Base-by-base conservation (phyloP, 1,140 invertebrate species). In the Neodiprion virginianus region DNA sequence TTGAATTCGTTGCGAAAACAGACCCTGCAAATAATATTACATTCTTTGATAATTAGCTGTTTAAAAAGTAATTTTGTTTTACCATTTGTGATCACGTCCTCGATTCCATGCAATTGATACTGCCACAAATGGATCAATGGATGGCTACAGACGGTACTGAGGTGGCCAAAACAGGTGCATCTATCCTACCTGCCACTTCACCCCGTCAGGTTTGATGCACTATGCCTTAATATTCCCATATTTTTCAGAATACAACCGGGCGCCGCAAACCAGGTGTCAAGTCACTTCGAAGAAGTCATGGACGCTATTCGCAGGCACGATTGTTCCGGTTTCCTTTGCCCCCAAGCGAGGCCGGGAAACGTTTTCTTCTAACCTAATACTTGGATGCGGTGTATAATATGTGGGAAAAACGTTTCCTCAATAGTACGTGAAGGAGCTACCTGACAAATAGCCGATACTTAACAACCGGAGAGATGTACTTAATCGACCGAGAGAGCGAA, bases 251-350 rank as follows among this genome's bases (percentile, higher is more conserved):
- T 91, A 47, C 89, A 91, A 83, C 89, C 90, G n/a, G 85, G 82
- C n/a, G 85, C 90, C 23, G 86, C 86, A 7, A 79, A 79, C 11
- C 87, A 87, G 11, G 89, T 92, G 50, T 90, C 89, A 23, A 80
- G 84, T 73, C 91, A 92, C 76, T 87, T 92, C 28, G 86, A 90
- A 69, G 90, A 92, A 77, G 91, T 92, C 21, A 92, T 92, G 89
- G 86, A 88, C 23, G 91, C 91, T 9, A 88, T 92, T 8, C 89
- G 89, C 78, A 86, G 81, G 50, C 86, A 89, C 79, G 89, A 92
- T 76, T 92, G 91, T 82, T 90, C 89, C 23, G 85, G 85, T 81
- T 92, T 92, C 82, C 77, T 82, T 28, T 92, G 91, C 74, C 86
- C 80, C 49, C 86, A 89, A 77, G 77, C 81, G 48, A 83, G 77